Base-by-base conservation (phyloP, 2,113 vertebrate species). In the Percina caprodes region DNA sequence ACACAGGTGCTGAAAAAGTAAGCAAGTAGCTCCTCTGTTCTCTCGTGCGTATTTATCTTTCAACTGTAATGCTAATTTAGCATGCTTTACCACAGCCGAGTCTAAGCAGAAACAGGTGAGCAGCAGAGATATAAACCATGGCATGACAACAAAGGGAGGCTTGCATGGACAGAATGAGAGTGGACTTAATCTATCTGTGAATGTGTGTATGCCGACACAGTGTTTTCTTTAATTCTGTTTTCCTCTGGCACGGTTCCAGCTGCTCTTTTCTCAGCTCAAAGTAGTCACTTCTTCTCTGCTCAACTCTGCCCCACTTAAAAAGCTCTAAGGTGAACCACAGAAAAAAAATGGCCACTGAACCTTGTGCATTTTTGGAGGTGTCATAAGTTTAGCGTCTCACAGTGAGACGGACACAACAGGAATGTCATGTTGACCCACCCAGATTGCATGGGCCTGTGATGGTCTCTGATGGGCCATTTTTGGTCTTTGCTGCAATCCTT, bases 21-120 rank as follows among this genome's bases (percentile, higher is more conserved):
- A 67, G 58, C 48, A 78, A 77, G 65, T 42, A 59, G 80, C 55
- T 79, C 60, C 61, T 80, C 70, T 80, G 83, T 84, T 80, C 33
- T 63, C 54, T 55, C 70, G 30, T 61, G 74, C 45, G 24, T 84
- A 73, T 79, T 83, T 84, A 69, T 90, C 85, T 90, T 92, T 89
- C 71, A 87, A 74, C 77, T 82, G 75, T 85, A 60, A 68, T 76
- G 59, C 81, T 87, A 88, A 92, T 92, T 89, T 87, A 74, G 77
- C 85, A 77, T 84, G 81, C 85, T 51, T 48, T 39, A 70, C 81
- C 69, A 49, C 65, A 81, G 63, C 77, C 85, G 82, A 24, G 48
- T 39, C 63, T 91, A 92, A 95, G 30, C 74, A 91, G 79, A 92
- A 94, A 89, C 93, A 93, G 89, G 78, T 94, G 89, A 88, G 45